Evolutionary conservation across 1,140 invertebrate species (phyloP).

Genomic region (Drosophila nikananu): DNA sequence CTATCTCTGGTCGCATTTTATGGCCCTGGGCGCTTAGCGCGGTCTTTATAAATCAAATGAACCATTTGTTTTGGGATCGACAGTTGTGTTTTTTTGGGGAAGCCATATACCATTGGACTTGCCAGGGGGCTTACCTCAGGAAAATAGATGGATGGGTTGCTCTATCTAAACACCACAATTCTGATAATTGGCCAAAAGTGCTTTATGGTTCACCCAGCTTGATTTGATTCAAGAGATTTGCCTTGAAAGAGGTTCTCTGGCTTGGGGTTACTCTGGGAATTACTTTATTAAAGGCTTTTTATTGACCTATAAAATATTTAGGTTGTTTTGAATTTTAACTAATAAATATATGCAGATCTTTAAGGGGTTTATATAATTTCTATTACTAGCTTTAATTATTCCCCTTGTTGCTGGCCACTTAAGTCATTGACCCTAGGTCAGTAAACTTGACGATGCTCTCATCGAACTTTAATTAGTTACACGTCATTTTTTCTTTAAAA

Average conservation of each 20-base stretch:
- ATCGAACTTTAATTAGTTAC: slow-evolving; percentile 20
- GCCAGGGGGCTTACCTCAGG: slow-evolving; percentile 26
- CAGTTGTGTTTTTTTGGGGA: slow-evolving; percentile 9
- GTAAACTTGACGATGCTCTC: slow-evolving; percentile 24
- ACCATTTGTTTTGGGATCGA: slow-evolving; percentile 55
- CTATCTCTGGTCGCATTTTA: slow-evolving; percentile 52
- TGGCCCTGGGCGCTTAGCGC: slow-evolving; percentile 55
- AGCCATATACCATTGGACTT: slow-evolving; percentile 32
- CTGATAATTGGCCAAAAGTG: slow-evolving; percentile 41
- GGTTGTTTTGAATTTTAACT: neutral
- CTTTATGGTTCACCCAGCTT: slow-evolving; percentile 17
- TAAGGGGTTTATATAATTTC: neutral
- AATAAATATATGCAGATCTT: neutral
- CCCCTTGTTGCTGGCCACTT: neutral
- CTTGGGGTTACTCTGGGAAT: neutral
- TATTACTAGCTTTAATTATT: too few relatives aligned
- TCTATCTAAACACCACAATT: slow-evolving; percentile 21
- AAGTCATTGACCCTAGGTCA: slow-evolving; percentile 43
- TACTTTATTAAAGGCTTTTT: neutral
- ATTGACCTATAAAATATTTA: neutral
- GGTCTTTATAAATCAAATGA: slow-evolving; percentile 69
- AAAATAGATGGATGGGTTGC: slow-evolving; percentile 55
- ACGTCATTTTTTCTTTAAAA: slow-evolving; percentile 1
- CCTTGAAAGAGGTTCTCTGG: slow-evolving; percentile 2
- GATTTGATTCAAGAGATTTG: slow-evolving; percentile 20